A percentile compares a stretch with the other conserved stretches of the same genome.
Evolutionary conservation across 2,888 invertebrate genomes (phyloP).

Genomic region (Tinea semifulvella): DNA sequence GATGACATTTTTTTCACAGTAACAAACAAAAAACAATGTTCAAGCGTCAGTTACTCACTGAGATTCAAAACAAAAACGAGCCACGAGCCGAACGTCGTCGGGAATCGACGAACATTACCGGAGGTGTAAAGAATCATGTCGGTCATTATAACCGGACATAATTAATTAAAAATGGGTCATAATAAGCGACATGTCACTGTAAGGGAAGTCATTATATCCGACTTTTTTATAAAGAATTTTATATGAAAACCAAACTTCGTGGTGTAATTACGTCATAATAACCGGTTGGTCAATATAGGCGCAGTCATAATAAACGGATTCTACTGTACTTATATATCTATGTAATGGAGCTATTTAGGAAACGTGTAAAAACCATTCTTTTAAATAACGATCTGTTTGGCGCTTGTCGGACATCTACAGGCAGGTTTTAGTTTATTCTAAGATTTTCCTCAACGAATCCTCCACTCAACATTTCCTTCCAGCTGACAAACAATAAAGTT

Average conservation of each 20-base stretch:
- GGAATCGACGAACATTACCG: slow-evolving; percentile 15
- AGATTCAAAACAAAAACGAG: slow-evolving; percentile 16
- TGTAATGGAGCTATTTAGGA: too few relatives aligned
- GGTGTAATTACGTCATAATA: slow-evolving; percentile 18
- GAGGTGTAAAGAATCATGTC: slow-evolving; percentile 17
- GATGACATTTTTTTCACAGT: too few relatives aligned
- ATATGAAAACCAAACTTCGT: slow-evolving; percentile 21
- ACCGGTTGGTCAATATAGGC: slow-evolving; percentile 15
- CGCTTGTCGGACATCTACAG: too few relatives aligned
- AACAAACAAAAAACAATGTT: too few relatives aligned
- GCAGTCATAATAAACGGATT: slow-evolving; percentile 15
- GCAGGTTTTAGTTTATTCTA: too few relatives aligned
- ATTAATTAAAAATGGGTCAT: slow-evolving; percentile 21
- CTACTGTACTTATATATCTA: slow-evolving; percentile 3
- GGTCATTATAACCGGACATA: slow-evolving; percentile 20
- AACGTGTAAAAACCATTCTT: too few relatives aligned
- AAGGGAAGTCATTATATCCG: slow-evolving; percentile 20
- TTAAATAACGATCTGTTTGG: too few relatives aligned
- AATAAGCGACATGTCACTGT: slow-evolving; percentile 19
- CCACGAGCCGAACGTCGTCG: slow-evolving; percentile 7
- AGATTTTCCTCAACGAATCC: too few relatives aligned
- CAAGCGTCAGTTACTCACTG: slow-evolving; percentile 17
- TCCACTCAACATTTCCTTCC: too few relatives aligned
- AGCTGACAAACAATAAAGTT: too few relatives aligned
- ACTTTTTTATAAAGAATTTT: slow-evolving; percentile 20